Evolutionary conservation across 2,888 invertebrate genomes (phyloP), one percentile per base, ranked within the genome.

Genomic region (Lissonota sp.): DNA sequence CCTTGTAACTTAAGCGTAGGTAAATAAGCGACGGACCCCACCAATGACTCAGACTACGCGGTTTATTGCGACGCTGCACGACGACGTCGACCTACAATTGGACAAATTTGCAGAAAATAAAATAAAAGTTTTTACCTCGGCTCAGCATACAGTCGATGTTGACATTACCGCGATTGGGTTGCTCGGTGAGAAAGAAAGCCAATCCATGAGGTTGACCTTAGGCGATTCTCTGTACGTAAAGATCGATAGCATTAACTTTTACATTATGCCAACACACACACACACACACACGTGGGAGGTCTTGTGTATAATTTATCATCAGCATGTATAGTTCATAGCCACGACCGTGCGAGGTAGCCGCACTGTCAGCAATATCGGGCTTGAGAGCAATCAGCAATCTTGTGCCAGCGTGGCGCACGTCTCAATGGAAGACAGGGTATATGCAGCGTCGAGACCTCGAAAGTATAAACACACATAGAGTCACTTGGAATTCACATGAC

Each of bases 251-350:
- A 83, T 53, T 39, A 55, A 64, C 57, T 44, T 44, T 14, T 12
- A 51, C 71, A 57, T 72, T 69, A 14, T 57, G 53, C 51, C 63
- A 53, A 58, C 51, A 53, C 40, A 86, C 55, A 40, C 62, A 14
- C 62, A n/a, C n/a, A n/a, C n/a, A 64, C 55, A 40, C 62, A 14
- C 62, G 42, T 63, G 49, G 63, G 26, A 26, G 26, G 39, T 51
- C 85, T 84, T 87, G 88, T 87, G 84, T 89, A 90, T 90, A 89
- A 90, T 90, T 90, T 89, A 90, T 90, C 88, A 89, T 86, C 87
- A 88, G 87, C 87, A 85, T 86, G 88, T 44, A 12, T 53, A 6
- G 26, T 63, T 74, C 57, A 51, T 16, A 62, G 58, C 46, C 51
- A 57, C 71, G 8, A 70, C 1, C 26, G 85, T 79, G 69, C 84